phyloP scores from a whole-genome alignment of 2,888 invertebrate species.

The Rhagonycha fulva region DNA sequence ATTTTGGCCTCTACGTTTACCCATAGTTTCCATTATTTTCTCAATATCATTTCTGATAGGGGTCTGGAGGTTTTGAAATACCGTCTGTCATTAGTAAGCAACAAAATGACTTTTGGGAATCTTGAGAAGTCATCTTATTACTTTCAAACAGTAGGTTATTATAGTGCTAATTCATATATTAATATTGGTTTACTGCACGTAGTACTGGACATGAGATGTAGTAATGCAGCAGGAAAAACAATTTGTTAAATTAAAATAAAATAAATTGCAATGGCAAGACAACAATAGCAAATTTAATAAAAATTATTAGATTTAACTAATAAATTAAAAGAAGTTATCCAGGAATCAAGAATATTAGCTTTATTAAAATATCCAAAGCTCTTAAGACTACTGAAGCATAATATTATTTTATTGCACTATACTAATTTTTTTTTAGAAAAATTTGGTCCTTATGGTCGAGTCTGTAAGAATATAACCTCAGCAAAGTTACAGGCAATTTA shows the following conservation, averaged over 20 bases:
- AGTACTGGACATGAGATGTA: too few relatives aligned
- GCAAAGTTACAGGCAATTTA: constrained; percentile 46
- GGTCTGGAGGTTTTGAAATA: too few relatives aligned
- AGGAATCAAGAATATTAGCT: constrained; percentile 42
- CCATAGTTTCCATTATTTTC: too few relatives aligned
- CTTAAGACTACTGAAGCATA: constrained; percentile 41
- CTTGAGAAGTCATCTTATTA: too few relatives aligned
- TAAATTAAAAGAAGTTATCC: constrained; percentile 1
- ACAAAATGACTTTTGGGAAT: too few relatives aligned
- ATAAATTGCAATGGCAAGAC: not conserved
- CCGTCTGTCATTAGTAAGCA: too few relatives aligned
- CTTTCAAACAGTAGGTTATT: too few relatives aligned
- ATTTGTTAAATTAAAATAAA: not conserved
- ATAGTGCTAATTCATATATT: too few relatives aligned
- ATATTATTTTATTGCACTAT: constrained; percentile 47
- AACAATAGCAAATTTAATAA: not conserved
- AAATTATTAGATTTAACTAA: not conserved
- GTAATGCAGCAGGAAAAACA: too few relatives aligned
- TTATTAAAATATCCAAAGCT: constrained; percentile 46
- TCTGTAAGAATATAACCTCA: constrained; percentile 18
- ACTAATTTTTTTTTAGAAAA: constrained; percentile 6
- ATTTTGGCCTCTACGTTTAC: too few relatives aligned
- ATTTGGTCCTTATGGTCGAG: constrained; percentile 21
- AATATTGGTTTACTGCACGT: too few relatives aligned
- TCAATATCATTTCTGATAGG: too few relatives aligned